Conservation (phyloP, 2,888 invertebrate genomes). For the Chalcis sispes region DNA sequence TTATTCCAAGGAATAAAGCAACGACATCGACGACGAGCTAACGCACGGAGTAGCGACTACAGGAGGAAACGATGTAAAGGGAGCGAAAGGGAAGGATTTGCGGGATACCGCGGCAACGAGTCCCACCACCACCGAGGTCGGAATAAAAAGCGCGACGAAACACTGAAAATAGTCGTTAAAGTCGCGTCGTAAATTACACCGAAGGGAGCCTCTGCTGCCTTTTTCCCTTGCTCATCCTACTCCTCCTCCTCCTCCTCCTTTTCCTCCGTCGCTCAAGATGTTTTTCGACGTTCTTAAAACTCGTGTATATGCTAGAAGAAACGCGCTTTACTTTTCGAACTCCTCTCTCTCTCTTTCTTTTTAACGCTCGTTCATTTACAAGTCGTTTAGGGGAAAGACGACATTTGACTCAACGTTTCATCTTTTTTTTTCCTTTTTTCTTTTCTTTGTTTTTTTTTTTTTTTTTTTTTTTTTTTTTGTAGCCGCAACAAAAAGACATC, state of each 20-base stretch:
- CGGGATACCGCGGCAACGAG: conserved; percentile 32
- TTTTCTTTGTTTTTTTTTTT: background rate
- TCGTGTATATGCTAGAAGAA: background rate
- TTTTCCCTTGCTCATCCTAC: too few species aligned
- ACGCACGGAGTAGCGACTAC: background rate
- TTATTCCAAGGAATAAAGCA: conserved; percentile 27
- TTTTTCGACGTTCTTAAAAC: background rate
- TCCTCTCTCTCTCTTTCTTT: conserved; percentile 1
- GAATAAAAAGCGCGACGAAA: conserved; percentile 60
- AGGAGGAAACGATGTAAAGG: background rate
- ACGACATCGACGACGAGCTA: conserved; percentile 4
- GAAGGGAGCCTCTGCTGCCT: conserved; percentile 34
- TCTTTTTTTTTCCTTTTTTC: background rate
- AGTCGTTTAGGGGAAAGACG: too few species aligned
- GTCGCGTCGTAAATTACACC: conserved; percentile 69
- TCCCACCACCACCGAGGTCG: too few species aligned
- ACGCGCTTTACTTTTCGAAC: background rate
- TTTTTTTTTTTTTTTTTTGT: background rate
- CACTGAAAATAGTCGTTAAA: conserved; percentile 69
- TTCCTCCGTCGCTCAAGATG: conserved; percentile 29
- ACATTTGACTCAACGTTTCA: too few species aligned
- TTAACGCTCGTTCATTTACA: conserved; percentile 21
- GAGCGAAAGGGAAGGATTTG: background rate
- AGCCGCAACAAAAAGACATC: too few species aligned
- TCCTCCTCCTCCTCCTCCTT: conserved; percentile 39